Evolutionary conservation across 2,888 invertebrate genomes (phyloP), one percentile per base, ranked within the genome.

Genomic region (Galeruca laticollis): DNA sequence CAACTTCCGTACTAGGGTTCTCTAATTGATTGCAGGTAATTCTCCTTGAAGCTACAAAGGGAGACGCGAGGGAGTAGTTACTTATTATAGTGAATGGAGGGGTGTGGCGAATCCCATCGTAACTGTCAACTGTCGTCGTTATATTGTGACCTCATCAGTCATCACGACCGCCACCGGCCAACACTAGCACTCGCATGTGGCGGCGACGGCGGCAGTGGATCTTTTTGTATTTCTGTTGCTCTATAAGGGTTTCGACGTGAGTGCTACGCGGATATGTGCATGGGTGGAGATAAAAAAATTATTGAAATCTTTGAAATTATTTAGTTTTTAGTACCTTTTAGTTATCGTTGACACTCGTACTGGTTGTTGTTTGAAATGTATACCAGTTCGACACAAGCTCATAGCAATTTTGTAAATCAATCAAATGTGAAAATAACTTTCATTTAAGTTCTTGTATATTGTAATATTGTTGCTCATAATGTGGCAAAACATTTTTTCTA

Each of bases 131-230:
- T 76, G 76, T 74, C 76, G 71, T 73, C 76, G 76, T 73, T 71
- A 68, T 77, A 79, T 78, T 80, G 77, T 78, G 82, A 82, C 82
- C 82, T 81, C 82, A 82, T 83, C 81, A 81, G 73, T 79, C 81
- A 81, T 79, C 75, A 69, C 61, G 68, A 33, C 59, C 66, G 65
- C 43, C 47, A 60, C 52, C 60, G 68, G 61, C 40, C 49, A 60
- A 54, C 60, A n/a, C n/a, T n/a, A 40, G 40, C 13, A 40, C 40
- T 40, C n/a, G n/a, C 52, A 60, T n/a, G 11, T 2, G 56, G 8
- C 40, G 56, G 43, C 56, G 56, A 26, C 56, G 10, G 31, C 56
- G 56, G 56, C 56, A 15, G 35, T 18, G 56, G 35, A 26, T 52
- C 26, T 26, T 52, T 52, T 51, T 52, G 26, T 26, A 15, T 52